These are phyloP conservation scores for Sturnus vulgaris DNA, from an alignment of 2,113 vertebrate genomes.

Conservation along the genomic window DNA sequence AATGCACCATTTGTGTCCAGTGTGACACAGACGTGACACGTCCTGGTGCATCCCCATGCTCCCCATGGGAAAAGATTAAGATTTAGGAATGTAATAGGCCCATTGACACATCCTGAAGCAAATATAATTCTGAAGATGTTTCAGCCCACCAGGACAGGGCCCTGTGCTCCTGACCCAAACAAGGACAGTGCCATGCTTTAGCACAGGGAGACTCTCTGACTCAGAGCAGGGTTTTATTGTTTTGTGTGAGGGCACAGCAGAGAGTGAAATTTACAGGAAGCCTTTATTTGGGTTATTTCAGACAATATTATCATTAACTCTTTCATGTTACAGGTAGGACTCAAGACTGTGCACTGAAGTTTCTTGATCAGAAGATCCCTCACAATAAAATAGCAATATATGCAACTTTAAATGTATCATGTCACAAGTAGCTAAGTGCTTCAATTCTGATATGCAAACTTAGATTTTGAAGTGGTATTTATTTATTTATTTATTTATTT, in stretches of 20 bases:
- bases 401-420: background rate
- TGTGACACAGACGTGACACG: background rate
- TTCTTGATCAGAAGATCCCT: background rate
- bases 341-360: background rate
- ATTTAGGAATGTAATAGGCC: background rate
- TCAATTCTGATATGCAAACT: background rate
- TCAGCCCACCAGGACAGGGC: background rate
- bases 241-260: background rate
- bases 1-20: accelerated
- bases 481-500: background rate
- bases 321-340: background rate
- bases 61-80: background rate
- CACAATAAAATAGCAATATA: background rate
- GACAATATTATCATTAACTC: background rate
- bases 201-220: background rate
- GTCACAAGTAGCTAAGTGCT: background rate
- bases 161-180: background rate
- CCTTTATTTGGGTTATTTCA: background rate
- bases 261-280: background rate
- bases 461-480: background rate
- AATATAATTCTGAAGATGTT: background rate
- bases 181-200: background rate
- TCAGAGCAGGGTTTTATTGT: background rate
- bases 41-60: background rate
- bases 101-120: background rate